Base-by-base conservation (phyloP, 2,113 vertebrate genomes). In the Epinephelus lanceolatus region DNA sequence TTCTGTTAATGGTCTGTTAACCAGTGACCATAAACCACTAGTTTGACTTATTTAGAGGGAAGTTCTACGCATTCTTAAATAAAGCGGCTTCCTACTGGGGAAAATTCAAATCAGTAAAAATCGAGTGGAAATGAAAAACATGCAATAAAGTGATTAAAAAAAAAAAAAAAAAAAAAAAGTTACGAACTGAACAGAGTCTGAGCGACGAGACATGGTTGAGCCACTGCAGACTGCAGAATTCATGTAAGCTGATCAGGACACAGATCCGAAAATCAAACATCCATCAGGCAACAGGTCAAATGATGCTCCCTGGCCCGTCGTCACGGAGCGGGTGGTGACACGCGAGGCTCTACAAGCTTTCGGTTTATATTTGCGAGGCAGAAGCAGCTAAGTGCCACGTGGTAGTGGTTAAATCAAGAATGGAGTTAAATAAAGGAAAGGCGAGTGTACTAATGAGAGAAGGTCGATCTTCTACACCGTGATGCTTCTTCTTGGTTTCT, bases 401-500 rank as follows among this genome's bases (percentile, higher is more conserved):
- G 78, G 95, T 95, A 96, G 97, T 96, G 97, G 96, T 97, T 96
- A 96, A 95, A 95, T 96, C 4, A 84, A 88, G 89, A 83, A 33
- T 62, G 74, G 70, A 77, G 83, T 80, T 85, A 78, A 86, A 91
- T 76, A 71, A 75, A 77, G 53, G 69, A 80, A 90, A 89, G 70
- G 75, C 37, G 53, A 87, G 70, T 86, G 79, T 76, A 73, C 71
- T 52, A 72, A 93, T 95, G 94, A 59, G 95, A 95, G 92, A 94
- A 95, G 94, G 74, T 80, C 4, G 53, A 71, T 88, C 80, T 72
- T 78, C 53, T 95, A 96, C 95, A 94, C 94, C 95, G 89, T 92
- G 95, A 85, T 95, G 96, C 95, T 95, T 96, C 96, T 94, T 94
- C 95, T 95, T 94, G 93, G 94, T 94, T 96, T 86, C 95, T 98